phyloP scores from a whole-genome alignment of 2,888 invertebrate genomes.

The Agrotis exclamationis region DNA sequence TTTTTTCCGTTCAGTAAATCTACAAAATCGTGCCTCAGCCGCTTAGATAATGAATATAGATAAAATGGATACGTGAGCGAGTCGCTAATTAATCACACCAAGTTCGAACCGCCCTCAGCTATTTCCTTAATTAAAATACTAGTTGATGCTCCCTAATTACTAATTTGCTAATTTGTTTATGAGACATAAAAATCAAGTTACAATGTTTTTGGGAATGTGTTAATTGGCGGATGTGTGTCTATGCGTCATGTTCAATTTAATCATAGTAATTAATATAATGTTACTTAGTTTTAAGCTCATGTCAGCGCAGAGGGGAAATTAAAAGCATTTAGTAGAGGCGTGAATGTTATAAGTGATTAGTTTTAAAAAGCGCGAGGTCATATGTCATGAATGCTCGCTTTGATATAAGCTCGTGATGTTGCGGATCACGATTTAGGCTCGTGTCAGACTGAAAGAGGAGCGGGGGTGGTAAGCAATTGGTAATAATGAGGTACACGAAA shows the following conservation, averaged over 20 bases:
- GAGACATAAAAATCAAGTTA: slow-evolving; percentile 58
- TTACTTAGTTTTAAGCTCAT: slow-evolving; percentile 22
- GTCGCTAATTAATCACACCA: slow-evolving; percentile 83
- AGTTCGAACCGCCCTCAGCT: slow-evolving; percentile 60
- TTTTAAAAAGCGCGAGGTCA: slow-evolving; percentile 58
- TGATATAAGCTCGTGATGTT: slow-evolving; percentile 43
- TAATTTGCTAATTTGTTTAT: slow-evolving; percentile 67
- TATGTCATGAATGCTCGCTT: slow-evolving; percentile 40
- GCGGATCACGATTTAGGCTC: slow-evolving; percentile 38
- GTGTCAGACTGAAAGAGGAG: slow-evolving; percentile 1
- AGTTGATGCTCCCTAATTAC: slow-evolving; percentile 66
- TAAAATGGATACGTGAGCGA: slow-evolving; percentile 78
- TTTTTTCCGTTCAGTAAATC: slow-evolving; percentile 73
- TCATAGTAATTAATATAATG: slow-evolving; percentile 18
- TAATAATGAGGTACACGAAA: slow-evolving; percentile 14
- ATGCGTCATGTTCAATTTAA: slow-evolving; percentile 35
- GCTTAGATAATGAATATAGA: slow-evolving; percentile 85
- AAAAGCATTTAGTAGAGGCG: slow-evolving; percentile 49
- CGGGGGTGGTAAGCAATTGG: background rate
- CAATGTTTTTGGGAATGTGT: slow-evolving; percentile 44
- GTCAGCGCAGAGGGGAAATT: slow-evolving; percentile 32
- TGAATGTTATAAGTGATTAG: slow-evolving; percentile 46
- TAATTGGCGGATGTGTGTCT: slow-evolving; percentile 25
- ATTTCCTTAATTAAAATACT: slow-evolving; percentile 83
- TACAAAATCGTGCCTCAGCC: slow-evolving; percentile 81